Evolutionary conservation across 1,140 invertebrate species (phyloP).

Genomic region (Homarus americanus): DNA sequence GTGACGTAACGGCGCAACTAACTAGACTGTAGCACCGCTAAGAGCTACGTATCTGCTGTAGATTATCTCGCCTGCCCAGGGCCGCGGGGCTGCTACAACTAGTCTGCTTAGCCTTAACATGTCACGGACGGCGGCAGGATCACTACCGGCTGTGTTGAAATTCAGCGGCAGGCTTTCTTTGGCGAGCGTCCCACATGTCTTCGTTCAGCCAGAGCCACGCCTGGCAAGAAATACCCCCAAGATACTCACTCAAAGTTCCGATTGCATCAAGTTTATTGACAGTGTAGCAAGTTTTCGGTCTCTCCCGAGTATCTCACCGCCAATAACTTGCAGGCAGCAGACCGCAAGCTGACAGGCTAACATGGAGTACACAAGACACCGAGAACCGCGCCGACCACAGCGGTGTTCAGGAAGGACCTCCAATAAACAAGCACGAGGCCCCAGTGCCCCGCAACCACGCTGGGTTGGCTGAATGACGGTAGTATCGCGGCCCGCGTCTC

Average conservation of each 20-base stretch:
- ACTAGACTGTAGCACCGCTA: too few species aligned
- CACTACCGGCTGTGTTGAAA: too few species aligned
- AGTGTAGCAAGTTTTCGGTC: not conserved
- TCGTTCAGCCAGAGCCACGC: too few species aligned
- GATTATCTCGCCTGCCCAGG: too few species aligned
- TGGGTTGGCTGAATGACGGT: not conserved
- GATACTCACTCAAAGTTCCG: not conserved
- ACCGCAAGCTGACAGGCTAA: not conserved
- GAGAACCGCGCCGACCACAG: not conserved
- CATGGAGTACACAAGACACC: not conserved
- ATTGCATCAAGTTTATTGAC: not conserved
- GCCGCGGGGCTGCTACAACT: too few species aligned
- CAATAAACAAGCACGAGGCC: not conserved
- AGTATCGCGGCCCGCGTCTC: not conserved
- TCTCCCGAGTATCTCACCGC: not conserved
- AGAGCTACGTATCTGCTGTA: too few species aligned
- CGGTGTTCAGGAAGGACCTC: not conserved
- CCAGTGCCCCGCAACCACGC: not conserved
- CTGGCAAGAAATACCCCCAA: not conserved
- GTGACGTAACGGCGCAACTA: too few species aligned
- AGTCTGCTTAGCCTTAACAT: too few species aligned
- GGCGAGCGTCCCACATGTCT: too few species aligned
- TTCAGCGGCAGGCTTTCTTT: too few species aligned
- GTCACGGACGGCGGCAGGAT: too few species aligned
- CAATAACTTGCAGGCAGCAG: not conserved